phyloP scores from a whole-genome alignment of 2,888 invertebrate genomes.

The Neoscelio sp. region DNA sequence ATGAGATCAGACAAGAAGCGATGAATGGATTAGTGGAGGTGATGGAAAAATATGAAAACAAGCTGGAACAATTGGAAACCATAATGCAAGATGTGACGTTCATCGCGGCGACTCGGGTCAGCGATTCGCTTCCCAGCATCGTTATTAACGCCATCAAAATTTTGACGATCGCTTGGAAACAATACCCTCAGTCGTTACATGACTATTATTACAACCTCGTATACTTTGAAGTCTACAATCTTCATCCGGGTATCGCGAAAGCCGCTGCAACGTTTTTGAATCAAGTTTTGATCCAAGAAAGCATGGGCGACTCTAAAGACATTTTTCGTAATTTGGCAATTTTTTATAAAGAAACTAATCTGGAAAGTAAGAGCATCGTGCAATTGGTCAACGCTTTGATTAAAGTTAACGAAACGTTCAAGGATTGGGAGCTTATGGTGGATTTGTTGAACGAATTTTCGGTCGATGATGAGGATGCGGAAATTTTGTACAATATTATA shows the following conservation, averaged over 20 bases:
- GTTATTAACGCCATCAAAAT: conserved; percentile 9
- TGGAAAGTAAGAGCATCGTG: neutral
- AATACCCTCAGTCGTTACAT: neutral
- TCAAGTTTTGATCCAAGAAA: neutral
- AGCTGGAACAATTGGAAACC: neutral
- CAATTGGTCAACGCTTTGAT: conserved; percentile 8
- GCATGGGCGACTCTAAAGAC: neutral
- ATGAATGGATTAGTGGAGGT: conserved; percentile 7
- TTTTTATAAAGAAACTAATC: conserved; percentile 22
- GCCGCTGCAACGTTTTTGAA: conserved; percentile 19
- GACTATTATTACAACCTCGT: neutral
- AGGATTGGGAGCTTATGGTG: conserved; percentile 17
- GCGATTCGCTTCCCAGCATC: neutral
- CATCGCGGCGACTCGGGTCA: neutral
- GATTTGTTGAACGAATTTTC: conserved; percentile 6
- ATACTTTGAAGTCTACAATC: conserved; percentile 1
- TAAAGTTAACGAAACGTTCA: neutral
- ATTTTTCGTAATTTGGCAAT: neutral
- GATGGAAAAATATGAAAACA: conserved; percentile 15
- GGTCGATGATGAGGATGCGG: neutral
- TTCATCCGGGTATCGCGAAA: conserved; percentile 11
- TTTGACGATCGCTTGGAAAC: neutral
- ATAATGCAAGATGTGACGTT: neutral
- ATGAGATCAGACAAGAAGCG: conserved; percentile 2
- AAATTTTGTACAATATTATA: conserved; percentile 7